Evolutionary conservation across 2,888 invertebrate species (phyloP), one percentile per base, ranked within the genome.

Genomic region (Apamea sordens): DNA sequence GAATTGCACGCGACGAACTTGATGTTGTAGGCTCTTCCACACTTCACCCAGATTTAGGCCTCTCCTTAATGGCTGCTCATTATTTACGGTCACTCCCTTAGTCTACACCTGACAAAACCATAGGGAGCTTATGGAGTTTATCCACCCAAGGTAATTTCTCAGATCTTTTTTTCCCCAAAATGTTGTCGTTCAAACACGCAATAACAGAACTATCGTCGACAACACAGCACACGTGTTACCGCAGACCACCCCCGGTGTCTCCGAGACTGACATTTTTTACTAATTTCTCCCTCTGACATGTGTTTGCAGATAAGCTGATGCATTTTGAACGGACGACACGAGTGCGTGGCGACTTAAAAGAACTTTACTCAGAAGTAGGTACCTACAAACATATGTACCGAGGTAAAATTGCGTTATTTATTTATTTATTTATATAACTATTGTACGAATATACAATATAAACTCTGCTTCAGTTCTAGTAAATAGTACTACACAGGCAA

Each of bases 231-330:
- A 89, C 76, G 86, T 89, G 89, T 89, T 84, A 72, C 86, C 91
- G 88, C 80, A 89, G 94, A 93, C 93, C 94, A 93, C 96, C 96
- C 93, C 84, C 86, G 92, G 90, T 89, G 88, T 82, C 93, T 91
- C 87, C 87, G 28, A 85, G 70, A 79, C 85, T 72, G 80, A 76
- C 69, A 79, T 91, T 93, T 94, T 94, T 95, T 93, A 91, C 91
- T 92, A 92, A 94, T 94, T 93, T 93, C 92, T 91, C 88, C 83
- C 86, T 86, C 86, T 88, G 94, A 95, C 96, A 96, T 93, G 94
- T 96, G 96, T 94, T 94, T 93, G 93, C 94, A 94, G 95, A 95
- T 95, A 94, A 92, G 89, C 87, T 59, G 67, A 64, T 18, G 0
- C 76, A 47, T 91, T 94, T 92, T 90, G 11, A 86, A 0, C 0